Evolutionary conservation across 2,888 invertebrate genomes (phyloP), one percentile per base, ranked within the genome.

Genomic region (Dusona sp.): DNA sequence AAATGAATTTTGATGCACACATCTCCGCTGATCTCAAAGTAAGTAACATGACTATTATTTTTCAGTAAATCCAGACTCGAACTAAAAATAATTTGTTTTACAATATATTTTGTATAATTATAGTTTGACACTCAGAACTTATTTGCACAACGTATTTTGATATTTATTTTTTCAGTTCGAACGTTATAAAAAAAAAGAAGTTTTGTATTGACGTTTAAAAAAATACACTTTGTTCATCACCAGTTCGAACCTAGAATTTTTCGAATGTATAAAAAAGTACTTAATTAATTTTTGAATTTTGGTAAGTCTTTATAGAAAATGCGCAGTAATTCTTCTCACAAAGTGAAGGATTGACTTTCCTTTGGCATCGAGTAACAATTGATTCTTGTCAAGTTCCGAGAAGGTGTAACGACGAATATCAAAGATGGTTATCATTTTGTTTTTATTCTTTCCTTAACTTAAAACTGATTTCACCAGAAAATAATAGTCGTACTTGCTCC

Each of bases 1-100:
- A 79, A 70, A 67, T 48, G 70, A 36, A 57, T 75, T 85, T 85
- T 64, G 38, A 74, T 82, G 68, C 54, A 42, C 70, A 42, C 45
- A 29, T 75, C 51, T 38, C 16, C 54, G 51, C 68, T 73, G 73
- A 45, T 38, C 22, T 73, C 79, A 45, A 25, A 16, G 51, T 19
- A 42, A 33, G 48, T 19, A 57, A 38, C 38, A 64, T n/a, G 64
- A 45, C 64, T 22, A 77, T 77, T 16, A 22, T 57, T 65, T 77
- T 51, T n/a, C 29, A 51, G n/a, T 64, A 8, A 65, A 77, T 77
- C 4, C 16, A 65, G 64, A 13, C 16, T 16, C 16, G 33, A 7
- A 77, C 33, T 4, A 48, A 38, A 74, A 51, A n/a, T 3, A 19
- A 22, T 16, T 29, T 16, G 29, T 25, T 29, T 25, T 25, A 61